These are phyloP conservation scores for Drosophila demipolita DNA, from an alignment of 2,888 invertebrate species.

Conservation along the genomic window DNA sequence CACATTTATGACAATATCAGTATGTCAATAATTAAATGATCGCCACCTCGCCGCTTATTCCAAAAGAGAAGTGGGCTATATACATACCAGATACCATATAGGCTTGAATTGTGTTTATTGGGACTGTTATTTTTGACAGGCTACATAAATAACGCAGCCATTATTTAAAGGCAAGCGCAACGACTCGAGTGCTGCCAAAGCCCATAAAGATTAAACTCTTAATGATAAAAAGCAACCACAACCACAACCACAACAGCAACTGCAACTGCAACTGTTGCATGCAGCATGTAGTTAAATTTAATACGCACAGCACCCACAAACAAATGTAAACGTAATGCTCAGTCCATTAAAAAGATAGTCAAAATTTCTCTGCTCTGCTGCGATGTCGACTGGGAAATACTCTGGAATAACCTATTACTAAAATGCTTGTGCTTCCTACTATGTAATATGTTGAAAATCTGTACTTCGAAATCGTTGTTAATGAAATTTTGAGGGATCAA, in stretches of 20 bases:
- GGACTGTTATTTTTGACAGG: slow-evolving; percentile 72
- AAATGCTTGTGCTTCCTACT: not conserved
- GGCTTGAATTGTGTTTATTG: slow-evolving; percentile 61
- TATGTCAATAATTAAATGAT: slow-evolving; percentile 72
- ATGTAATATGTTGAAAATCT: not conserved
- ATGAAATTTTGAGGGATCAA: not conserved
- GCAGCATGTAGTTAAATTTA: slow-evolving; percentile 63
- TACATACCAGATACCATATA: not conserved
- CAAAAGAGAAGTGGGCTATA: slow-evolving; percentile 14
- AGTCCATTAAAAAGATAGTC: slow-evolving; percentile 2
- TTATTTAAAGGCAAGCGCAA: slow-evolving; percentile 68
- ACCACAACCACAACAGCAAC: not conserved
- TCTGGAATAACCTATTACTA: not conserved
- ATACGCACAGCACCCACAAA: slow-evolving; percentile 48
- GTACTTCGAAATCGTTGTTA: not conserved
- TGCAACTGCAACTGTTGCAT: slow-evolving; percentile 42
- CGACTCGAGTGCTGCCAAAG: slow-evolving; percentile 74
- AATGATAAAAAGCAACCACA: slow-evolving; percentile 46
- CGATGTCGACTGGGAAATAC: not conserved
- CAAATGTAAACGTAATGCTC: slow-evolving; percentile 7
- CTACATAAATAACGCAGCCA: slow-evolving; percentile 53
- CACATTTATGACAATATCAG: slow-evolving; percentile 82
- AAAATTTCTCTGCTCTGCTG: slow-evolving; percentile 4
- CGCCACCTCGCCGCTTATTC: slow-evolving; percentile 51
- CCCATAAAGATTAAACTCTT: slow-evolving; percentile 76